Evolutionary conservation across 2,113 vertebrate genomes (phyloP).

Genomic region (Amazona vittata): DNA sequence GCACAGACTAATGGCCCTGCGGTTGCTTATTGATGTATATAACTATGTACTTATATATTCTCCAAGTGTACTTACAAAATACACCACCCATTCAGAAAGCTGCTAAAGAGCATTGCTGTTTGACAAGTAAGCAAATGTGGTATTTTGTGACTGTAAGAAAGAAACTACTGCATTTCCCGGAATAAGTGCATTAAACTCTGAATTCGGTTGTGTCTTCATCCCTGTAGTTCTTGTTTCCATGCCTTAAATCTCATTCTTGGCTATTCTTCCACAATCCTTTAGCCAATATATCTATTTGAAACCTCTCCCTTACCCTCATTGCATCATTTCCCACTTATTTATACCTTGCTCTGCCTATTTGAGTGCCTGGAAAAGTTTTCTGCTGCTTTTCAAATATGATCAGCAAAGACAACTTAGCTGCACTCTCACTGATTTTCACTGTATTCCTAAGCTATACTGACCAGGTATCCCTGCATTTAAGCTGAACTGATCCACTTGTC

Average conservation of each 20-base stretch:
- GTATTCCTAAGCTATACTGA: background rate
- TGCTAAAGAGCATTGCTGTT: background rate
- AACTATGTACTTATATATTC: background rate
- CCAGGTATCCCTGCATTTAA: background rate
- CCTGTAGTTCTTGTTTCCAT: constrained; percentile 9
- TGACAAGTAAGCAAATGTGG: background rate
- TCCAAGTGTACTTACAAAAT: background rate
- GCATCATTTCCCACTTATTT: constrained; percentile 3
- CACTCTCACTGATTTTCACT: background rate
- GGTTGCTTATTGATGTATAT: background rate
- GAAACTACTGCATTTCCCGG: constrained; percentile 11
- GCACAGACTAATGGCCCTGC: fast-evolving
- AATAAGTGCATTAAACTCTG: background rate
- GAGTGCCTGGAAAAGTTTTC: background rate
- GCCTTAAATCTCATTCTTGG: constrained; percentile 20
- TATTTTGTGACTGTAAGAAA: background rate
- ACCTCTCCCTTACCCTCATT: background rate
- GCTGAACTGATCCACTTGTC: background rate
- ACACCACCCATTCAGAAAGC: background rate
- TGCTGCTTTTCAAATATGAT: background rate
- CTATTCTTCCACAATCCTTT: background rate
- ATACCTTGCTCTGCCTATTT: background rate
- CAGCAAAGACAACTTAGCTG: background rate
- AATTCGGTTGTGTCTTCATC: background rate
- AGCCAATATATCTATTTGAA: background rate